Conservation (phyloP, 64 coral and sea anemone genomes). For the Anthopleura sola region DNA sequence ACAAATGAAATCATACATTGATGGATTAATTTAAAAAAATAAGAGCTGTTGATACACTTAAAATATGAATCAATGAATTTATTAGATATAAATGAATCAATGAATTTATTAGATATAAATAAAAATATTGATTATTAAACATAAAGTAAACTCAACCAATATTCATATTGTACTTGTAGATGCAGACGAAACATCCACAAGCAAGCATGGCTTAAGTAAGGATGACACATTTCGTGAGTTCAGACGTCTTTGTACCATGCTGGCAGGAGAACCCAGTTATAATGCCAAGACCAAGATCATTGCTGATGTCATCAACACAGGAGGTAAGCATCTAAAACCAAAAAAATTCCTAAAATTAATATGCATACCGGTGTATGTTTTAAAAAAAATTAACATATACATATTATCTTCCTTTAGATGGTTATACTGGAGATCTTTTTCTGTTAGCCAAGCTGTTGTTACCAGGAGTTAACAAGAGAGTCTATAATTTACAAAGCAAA, state of each 20-base stretch:
- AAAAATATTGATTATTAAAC: neutral
- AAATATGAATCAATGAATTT: too few species aligned
- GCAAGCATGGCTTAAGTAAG: slow-evolving; percentile 17
- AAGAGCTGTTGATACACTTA: too few species aligned
- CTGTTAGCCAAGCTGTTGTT: slow-evolving; percentile 83
- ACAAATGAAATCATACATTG: too few species aligned
- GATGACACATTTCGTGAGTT: slow-evolving; percentile 86
- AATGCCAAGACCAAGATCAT: slow-evolving; percentile 87
- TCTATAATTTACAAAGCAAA: slow-evolving; percentile 95
- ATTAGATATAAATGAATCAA: too few species aligned
- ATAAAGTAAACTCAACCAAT: too few species aligned
- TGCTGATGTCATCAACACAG: slow-evolving; percentile 61
- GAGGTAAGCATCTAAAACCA: slow-evolving; percentile 25
- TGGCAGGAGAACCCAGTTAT: slow-evolving; percentile 91
- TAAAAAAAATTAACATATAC: too few species aligned
- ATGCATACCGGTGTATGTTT: too few species aligned
- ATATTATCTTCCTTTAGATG: slow-evolving; percentile 14
- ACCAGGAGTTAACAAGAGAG: slow-evolving; percentile 80
- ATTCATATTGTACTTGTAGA: neutral
- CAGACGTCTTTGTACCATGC: slow-evolving; percentile 65
- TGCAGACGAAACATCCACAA: neutral
- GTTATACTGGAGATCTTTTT: slow-evolving; percentile 60
- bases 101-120: too few species aligned
- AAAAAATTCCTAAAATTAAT: neutral
- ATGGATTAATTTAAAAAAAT: too few species aligned